These are phyloP conservation scores for Lepidostoma basale DNA, from an alignment of 1,140 invertebrate genomes.

Conservation along the genomic window DNA sequence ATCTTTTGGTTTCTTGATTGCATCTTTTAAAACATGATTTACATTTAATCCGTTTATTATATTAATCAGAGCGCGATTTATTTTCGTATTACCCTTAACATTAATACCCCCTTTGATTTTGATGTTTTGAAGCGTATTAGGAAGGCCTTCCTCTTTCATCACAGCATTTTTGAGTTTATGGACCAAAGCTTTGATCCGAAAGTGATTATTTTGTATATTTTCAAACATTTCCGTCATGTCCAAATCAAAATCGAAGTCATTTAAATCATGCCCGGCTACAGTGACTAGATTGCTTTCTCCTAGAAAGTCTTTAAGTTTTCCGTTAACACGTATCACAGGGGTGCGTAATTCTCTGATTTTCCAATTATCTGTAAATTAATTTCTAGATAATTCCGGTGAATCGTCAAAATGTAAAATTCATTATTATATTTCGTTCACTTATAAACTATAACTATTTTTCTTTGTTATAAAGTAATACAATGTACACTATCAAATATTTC, in stretches of 20 bases:
- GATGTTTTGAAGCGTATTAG: slow-evolving; percentile 14
- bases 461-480: slow-evolving; percentile 10
- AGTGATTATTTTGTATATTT: slow-evolving; percentile 35
- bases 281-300: slow-evolving; percentile 17
- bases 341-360: slow-evolving; percentile 40
- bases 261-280: slow-evolving; percentile 32
- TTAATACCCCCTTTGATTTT: slow-evolving; percentile 44
- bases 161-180: slow-evolving; percentile 32
- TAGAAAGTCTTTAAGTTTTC: slow-evolving; percentile 33
- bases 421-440: not conserved
- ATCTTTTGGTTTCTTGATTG: slow-evolving; percentile 32
- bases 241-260: slow-evolving; percentile 27
- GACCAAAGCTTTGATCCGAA: slow-evolving; percentile 30
- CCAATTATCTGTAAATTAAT: slow-evolving; percentile 43
- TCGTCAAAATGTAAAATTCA: slow-evolving; percentile 21
- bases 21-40: slow-evolving; percentile 29
- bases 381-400: slow-evolving; percentile 5
- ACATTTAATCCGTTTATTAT: slow-evolving; percentile 34
- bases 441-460: not conserved
- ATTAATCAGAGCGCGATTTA: slow-evolving; percentile 37
- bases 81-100: slow-evolving; percentile 47
- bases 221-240: slow-evolving; percentile 30
- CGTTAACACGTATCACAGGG: slow-evolving; percentile 31
- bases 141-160: slow-evolving; percentile 31
- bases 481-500: not conserved